Base-by-base conservation (phyloP, 1,140 invertebrate species). In the Neelides sp. region DNA sequence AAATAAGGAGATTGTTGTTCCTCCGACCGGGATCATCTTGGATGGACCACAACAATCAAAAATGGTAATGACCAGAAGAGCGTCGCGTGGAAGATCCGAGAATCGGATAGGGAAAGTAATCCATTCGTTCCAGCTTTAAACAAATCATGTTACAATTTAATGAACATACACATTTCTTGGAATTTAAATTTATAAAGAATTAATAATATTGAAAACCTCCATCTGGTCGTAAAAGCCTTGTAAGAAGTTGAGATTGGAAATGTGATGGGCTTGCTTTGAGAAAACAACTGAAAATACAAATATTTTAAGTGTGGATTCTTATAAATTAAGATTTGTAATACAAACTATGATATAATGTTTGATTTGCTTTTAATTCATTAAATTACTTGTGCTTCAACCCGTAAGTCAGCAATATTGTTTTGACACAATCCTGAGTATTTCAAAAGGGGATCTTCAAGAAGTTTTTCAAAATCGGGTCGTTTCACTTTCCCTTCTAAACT, bases 121-220 rank as follows among this genome's bases (percentile, higher is more conserved):
- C 93, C 94, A 98, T 71, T 99, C 93, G 69, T 97, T 95, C 94
- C 94, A 98, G 66, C 86, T 89, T 59, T 22, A 71, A 67, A 26
- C 28, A 32, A 42, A 48, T 39, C 19, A 48, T 23, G 13, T 39
- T 34, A 30, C 45, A 36, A 17, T 12, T 19, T 37, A 52, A 45
- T 7, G 24, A 15, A 7, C 19, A 54, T 23, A 36, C 2, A n/a
- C n/a, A n/a, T n/a, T n/a, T n/a, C n/a, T n/a, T 42, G 17, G 7
- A 37, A n/a, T 47, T 15, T 55, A 17, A 5, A 57, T 58, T 57
- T 45, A 2, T 13, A 26, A 2, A 5, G 19, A 54, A 8, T n/a
- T 34, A 34, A 34, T 34, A 10, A n/a, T 15, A 8, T 52, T n/a
- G n/a, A n/a, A 74, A 77, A 90, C 86, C 87, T 93, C 87, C 88